Percentiles rank a stretch among this genome's conserved stretches.
These are phyloP conservation scores for Cremastinae sp. DNA, from an alignment of 2,888 invertebrate genomes.

Conservation along the genomic window DNA sequence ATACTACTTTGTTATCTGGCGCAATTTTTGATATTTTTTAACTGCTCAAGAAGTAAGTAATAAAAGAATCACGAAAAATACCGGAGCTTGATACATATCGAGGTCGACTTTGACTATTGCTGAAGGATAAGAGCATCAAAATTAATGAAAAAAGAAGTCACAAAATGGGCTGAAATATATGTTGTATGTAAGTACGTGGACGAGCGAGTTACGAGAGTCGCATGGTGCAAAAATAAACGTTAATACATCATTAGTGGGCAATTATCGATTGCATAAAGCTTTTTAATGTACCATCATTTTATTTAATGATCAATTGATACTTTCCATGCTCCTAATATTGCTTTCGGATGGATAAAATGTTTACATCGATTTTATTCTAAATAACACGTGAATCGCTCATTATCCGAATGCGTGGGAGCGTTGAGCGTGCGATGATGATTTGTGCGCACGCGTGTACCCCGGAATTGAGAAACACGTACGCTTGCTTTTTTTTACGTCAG, in stretches of 20 bases:
- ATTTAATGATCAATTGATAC: conserved; percentile 57
- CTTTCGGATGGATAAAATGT: neutral
- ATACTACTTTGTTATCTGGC: too few relatives aligned
- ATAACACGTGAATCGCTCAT: neutral
- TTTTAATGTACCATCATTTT: conserved; percentile 48
- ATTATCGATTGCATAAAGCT: conserved; percentile 55
- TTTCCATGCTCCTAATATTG: conserved; percentile 17
- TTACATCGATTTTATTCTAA: neutral
- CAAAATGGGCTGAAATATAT: too few relatives aligned
- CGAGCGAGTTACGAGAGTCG: neutral
- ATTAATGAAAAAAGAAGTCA: too few relatives aligned
- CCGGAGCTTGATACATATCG: too few relatives aligned
- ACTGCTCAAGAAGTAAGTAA: too few relatives aligned
- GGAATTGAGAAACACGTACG: neutral
- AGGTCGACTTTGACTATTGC: too few relatives aligned
- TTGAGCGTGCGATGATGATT: neutral
- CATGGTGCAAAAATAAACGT: conserved; percentile 35
- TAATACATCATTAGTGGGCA: conserved; percentile 54
- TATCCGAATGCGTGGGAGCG: neutral
- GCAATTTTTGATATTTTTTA: too few relatives aligned
- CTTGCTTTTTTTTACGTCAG: conserved; percentile 19
- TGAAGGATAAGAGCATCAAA: too few relatives aligned
- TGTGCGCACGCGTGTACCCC: neutral
- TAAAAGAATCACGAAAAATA: too few relatives aligned
- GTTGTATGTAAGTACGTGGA: too few relatives aligned